Evolutionary conservation across 2,113 vertebrate genomes (phyloP).

Genomic region (Ammospiza nelsoni): DNA sequence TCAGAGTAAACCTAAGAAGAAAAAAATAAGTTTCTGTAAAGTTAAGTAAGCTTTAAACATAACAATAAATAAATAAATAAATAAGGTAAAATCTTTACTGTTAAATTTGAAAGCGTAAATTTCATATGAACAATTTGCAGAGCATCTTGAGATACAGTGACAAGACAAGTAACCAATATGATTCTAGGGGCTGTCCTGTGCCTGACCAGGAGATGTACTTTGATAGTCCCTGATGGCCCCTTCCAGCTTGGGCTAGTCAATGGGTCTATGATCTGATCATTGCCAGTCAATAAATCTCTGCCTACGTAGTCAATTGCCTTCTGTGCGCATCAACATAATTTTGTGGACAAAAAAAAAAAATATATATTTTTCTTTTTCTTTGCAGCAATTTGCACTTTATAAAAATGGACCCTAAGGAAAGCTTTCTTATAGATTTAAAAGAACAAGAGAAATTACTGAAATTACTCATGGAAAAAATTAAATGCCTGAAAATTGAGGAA

Average conservation of each 20-base stretch:
- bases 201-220: neutral
- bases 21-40: neutral
- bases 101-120: neutral
- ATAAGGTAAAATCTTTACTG: neutral
- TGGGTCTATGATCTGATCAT: neutral
- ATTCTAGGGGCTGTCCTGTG: neutral
- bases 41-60: neutral
- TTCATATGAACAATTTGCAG: neutral
- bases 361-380: neutral
- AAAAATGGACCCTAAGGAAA: neutral
- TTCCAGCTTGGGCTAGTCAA: neutral
- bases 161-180: neutral
- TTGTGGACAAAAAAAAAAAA: neutral
- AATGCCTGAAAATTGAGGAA: neutral
- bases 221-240: neutral
- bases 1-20: neutral
- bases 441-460: neutral
- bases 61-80: neutral
- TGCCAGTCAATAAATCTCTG: neutral
- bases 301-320: neutral
- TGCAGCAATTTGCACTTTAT: neutral
- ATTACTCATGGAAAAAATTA: neutral
- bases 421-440: neutral
- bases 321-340: neutral
- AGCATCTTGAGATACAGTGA: neutral